These are phyloP conservation scores for Drosophila pseudoobscura DNA, from an alignment of 1,140 invertebrate genomes.

Conservation along the genomic window DNA sequence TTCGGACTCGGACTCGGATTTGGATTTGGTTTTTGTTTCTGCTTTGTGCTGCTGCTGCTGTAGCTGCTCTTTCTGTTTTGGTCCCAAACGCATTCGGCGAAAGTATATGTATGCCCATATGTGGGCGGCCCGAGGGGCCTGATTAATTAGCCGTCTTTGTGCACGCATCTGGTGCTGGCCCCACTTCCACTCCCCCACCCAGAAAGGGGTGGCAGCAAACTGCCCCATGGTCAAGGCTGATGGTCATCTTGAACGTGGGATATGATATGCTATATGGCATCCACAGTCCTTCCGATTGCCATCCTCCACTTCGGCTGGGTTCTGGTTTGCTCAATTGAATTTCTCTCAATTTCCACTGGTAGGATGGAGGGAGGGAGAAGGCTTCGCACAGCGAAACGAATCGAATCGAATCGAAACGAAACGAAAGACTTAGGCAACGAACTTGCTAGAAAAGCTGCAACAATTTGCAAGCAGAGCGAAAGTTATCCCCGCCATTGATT, in stretches of 20 bases:
- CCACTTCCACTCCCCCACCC: too few relatives aligned
- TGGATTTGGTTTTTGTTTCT: neutral
- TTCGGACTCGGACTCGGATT: neutral
- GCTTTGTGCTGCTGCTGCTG: too few relatives aligned
- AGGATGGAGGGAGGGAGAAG: too few relatives aligned
- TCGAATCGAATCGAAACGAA: neutral
- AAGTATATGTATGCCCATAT: constrained; percentile 37
- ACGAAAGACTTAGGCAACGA: constrained; percentile 71
- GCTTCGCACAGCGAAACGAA: too few relatives aligned
- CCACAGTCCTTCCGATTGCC: too few relatives aligned
- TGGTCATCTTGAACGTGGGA: too few relatives aligned
- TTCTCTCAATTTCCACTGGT: too few relatives aligned
- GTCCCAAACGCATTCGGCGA: constrained; percentile 51
- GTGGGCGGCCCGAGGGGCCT: constrained; percentile 13
- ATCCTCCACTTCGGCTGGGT: too few relatives aligned
- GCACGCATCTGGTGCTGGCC: too few relatives aligned
- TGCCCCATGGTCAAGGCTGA: neutral
- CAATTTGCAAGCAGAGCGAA: constrained; percentile 68
- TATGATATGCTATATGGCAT: too few relatives aligned
- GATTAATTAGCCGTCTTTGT: neutral
- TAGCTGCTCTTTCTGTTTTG: neutral
- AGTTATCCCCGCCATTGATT: constrained; percentile 77
- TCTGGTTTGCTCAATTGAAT: too few relatives aligned
- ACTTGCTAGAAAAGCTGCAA: constrained; percentile 60
- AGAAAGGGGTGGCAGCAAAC: too few relatives aligned